Percentiles rank a stretch among this genome's conserved stretches.
Evolutionary conservation across 2,113 vertebrate species (phyloP).

Genomic region (Neolamprologus devosi): DNA sequence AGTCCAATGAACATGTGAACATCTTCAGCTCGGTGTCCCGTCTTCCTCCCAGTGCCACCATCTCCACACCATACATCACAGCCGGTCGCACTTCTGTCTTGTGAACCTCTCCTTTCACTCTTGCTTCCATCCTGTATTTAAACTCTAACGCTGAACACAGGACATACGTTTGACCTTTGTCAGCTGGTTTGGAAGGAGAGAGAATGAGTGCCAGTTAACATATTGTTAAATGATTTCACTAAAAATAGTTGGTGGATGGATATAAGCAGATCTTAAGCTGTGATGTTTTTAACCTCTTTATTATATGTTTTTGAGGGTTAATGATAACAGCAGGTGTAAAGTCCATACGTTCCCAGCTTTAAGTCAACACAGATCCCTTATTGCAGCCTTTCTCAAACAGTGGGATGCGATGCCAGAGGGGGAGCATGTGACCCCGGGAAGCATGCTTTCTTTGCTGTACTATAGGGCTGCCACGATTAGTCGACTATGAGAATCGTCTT

Average conservation of each 20-base stretch:
- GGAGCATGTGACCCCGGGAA: accelerated
- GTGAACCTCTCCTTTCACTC: neutral
- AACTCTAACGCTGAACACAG: accelerated
- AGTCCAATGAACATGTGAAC: neutral
- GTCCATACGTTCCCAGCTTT: neutral
- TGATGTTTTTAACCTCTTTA: neutral
- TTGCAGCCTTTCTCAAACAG: neutral
- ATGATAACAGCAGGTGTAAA: neutral
- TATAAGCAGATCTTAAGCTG: neutral
- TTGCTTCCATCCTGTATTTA: neutral
- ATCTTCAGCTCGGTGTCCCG: neutral
- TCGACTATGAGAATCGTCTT: accelerated
- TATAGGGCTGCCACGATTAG: neutral
- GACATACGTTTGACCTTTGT: neutral
- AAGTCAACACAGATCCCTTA: neutral
- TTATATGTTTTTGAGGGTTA: neutral
- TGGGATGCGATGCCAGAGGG: neutral
- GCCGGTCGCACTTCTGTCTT: neutral
- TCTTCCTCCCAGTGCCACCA: neutral
- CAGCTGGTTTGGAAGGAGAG: neutral
- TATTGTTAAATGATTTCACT: neutral
- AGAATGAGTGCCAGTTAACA: neutral
- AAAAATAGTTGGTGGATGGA: accelerated
- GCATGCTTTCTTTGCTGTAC: neutral
- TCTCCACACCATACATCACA: neutral